These are phyloP conservation scores for Ctenodactylus gundi DNA, from an alignment of 2,113 vertebrate species.

Conservation along the genomic window DNA sequence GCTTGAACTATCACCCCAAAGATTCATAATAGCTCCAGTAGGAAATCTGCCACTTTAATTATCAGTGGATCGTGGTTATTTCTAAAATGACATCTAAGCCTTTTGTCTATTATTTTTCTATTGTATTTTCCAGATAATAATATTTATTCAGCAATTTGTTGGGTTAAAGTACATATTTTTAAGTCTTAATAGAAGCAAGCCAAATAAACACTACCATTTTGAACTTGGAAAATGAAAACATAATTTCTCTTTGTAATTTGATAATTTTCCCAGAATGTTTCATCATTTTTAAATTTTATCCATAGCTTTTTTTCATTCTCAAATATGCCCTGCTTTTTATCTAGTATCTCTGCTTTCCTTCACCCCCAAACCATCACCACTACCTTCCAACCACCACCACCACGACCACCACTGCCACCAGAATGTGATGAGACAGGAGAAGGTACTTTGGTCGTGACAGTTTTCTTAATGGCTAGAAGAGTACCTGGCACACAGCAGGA, in stretches of 20 bases:
- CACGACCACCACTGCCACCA: background rate
- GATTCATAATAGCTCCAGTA: constrained; percentile 18
- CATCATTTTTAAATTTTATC: background rate
- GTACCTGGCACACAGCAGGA: background rate
- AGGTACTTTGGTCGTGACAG: background rate
- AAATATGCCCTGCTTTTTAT: background rate
- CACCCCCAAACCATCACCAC: background rate
- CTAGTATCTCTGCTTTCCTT: background rate
- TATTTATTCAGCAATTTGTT: background rate
- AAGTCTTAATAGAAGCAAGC: background rate
- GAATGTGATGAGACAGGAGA: background rate
- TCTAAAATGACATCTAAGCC: background rate
- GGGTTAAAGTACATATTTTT: background rate
- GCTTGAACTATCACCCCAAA: background rate
- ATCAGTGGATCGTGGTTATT: constrained; percentile 6
- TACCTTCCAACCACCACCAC: background rate
- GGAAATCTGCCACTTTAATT: constrained; percentile 19
- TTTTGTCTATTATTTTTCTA: constrained; percentile 40
- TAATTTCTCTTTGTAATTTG: background rate
- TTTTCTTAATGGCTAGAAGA: background rate
- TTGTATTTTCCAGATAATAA: constrained; percentile 32
- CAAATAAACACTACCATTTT: constrained; percentile 18
- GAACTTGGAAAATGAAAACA: constrained; percentile 12
- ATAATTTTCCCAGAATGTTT: background rate
- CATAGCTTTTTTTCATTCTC: background rate